Conservation (phyloP, 2,797 vertebrate species). For the Rhabdophis nuchalis region DNA sequence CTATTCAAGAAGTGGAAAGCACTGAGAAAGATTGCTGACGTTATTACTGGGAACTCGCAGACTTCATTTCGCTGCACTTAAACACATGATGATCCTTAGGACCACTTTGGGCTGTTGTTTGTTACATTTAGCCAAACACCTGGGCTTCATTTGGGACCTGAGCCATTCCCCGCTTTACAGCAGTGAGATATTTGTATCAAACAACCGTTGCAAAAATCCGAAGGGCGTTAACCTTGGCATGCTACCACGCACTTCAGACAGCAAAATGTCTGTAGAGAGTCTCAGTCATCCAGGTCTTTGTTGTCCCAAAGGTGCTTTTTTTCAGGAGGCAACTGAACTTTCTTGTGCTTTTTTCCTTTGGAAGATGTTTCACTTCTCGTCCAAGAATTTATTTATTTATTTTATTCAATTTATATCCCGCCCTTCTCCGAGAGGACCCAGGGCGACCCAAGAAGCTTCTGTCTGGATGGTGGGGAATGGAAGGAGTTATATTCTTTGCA, state of each 20-base stretch:
- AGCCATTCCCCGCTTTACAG: conserved; percentile 25
- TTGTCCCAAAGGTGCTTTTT: no score
- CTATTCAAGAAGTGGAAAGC: conserved; percentile 21
- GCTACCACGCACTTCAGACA: background rate
- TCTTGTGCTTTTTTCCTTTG: no score
- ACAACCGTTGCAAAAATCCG: background rate
- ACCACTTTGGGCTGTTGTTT: conserved; percentile 8
- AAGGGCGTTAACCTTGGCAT: background rate
- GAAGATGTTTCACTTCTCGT: no score
- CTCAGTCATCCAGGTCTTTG: no score
- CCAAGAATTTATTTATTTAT: no score
- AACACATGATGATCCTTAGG: conserved; percentile 42
- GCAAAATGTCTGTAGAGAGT: no score
- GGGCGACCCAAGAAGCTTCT: no score
- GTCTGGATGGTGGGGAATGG: no score
- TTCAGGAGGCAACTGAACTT: no score
- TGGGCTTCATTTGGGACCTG: conserved; percentile 45
- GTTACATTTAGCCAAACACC: conserved; percentile 4
- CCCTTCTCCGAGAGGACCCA: no score
- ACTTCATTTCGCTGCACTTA: conserved; percentile 53
- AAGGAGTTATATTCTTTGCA: no score
- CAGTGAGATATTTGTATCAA: background rate
- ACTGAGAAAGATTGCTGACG: background rate
- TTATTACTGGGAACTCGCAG: conserved; percentile 40
- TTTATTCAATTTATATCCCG: no score